Evolutionary conservation across 2,888 invertebrate genomes (phyloP), one percentile per base, ranked within the genome.

Genomic region (Drosophila nr. medialis): DNA sequence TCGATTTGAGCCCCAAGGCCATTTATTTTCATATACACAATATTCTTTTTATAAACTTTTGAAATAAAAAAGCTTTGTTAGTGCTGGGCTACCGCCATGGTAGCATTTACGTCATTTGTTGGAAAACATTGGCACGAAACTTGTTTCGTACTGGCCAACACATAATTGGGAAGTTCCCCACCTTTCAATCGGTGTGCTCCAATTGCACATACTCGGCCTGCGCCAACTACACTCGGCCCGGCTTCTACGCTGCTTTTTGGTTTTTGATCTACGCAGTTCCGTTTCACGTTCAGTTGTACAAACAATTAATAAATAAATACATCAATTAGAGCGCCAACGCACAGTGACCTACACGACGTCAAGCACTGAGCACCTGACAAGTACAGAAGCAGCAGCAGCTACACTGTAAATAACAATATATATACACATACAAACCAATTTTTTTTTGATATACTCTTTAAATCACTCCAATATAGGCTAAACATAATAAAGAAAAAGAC

Each of bases 251-350:
- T 50, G 27, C 27, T 18, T 36, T 36, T 54, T 36, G 6, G 42
- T 13, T 54, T 54, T n/a, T 55, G 53, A 56, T 45, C 50, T 49
- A 79, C 63, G 66, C 50, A 86, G 84, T 89, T 84, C 84, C 84
- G 89, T 86, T 86, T 86, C 67, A 54, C 59, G 48, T 27, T 49
- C 40, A 50, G 27, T 30, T 63, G 64, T 58, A 65, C 62, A 54
- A 77, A 68, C 72, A 80, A 87, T 87, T 83, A 87, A 38, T 71
- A 72, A 76, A 75, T 89, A 70, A 79, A 84, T 75, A 84, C 86
- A 85, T 89, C 89, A 86, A 85, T 86, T 89, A 73, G 75, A 74
- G 87, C 89, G 85, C 89, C 87, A 85, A 85, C 85, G 85, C 85
- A 76, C 67, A 81, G 84, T 89, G 84, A 88, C 84, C 84, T 84